Base-by-base conservation (phyloP, 2,797 vertebrate species). In the Myotis daubentonii region DNA sequence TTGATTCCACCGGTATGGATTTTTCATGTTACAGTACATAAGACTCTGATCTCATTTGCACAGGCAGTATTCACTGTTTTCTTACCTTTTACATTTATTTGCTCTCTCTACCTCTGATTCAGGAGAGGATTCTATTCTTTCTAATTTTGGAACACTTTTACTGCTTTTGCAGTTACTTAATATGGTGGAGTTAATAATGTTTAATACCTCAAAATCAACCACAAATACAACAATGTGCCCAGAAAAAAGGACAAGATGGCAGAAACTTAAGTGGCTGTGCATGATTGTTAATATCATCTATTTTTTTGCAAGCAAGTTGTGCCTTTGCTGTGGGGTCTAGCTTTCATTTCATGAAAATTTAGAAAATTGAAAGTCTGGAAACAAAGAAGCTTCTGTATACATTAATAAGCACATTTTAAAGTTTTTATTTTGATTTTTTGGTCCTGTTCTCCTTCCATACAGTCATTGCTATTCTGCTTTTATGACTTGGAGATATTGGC, bases 281-380 rank as follows among this genome's bases (percentile, higher is more conserved):
- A 55, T 30, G 7, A 83, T 79, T 53, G 8, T 33, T 79, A 57
- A 68, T 70, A 13, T 49, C 44, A 38, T 70, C 74, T 85, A 9
- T 81, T 94, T 95, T 89, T 89, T 62, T 85, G 49, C 30, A 41
- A 28, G 19, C n/a, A 25, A 74, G 68, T 88, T 74, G 20, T 78
- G 57, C 44, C 44, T 93, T 70, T 97, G 62, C 80, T 87, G 0
- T 36, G 78, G 68, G 71, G 33, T 30, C 78, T 60, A 17, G 36
- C 68, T 96, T 78, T 90, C n/a, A 28, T 62, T 75, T 28, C 95
- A 2, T 82, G 76, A 91, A 95, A 87, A 89, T 88, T 83, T 89
- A 80, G 71, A 91, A 72, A 75, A 44, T 83, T 60, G 44, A 85
- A 92, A 87, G 70, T 91, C 74, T 53, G 80, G 74, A 60, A 65